A percentile compares a stretch with the other conserved stretches of the same genome.
Evolutionary conservation across 1,140 invertebrate genomes (phyloP).

Genomic region (Araneus ventricosus): DNA sequence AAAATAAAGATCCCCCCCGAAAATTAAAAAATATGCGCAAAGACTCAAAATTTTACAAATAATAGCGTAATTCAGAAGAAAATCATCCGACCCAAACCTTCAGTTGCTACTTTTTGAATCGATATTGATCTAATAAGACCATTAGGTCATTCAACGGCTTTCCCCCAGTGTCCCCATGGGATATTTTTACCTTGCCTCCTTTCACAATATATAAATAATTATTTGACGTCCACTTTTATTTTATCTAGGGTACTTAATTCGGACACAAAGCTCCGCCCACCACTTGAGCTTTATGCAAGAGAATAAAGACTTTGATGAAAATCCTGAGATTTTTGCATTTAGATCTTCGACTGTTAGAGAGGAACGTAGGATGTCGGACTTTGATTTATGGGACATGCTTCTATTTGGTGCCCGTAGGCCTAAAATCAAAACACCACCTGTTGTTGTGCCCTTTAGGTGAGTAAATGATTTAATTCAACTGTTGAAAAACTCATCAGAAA

Average conservation of each 20-base stretch:
- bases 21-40: too few species aligned
- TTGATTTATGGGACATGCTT: slow-evolving; percentile 67
- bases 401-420: slow-evolving; percentile 37
- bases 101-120: background rate
- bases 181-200: slow-evolving; percentile 4
- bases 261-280: background rate
- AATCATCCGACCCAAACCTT: too few species aligned
- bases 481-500: background rate
- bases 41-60: too few species aligned
- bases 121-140: background rate
- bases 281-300: slow-evolving; percentile 18
- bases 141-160: background rate
- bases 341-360: slow-evolving; percentile 5
- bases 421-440: slow-evolving; percentile 61
- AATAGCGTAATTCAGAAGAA: too few species aligned
- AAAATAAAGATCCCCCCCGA: too few species aligned
- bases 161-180: background rate
- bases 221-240: slow-evolving; percentile 23
- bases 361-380: slow-evolving; percentile 50
- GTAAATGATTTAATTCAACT: background rate
- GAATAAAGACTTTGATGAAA: slow-evolving; percentile 26
- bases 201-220: background rate
- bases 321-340: slow-evolving; percentile 8
- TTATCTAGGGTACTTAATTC: slow-evolving; percentile 6
- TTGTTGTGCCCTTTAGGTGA: slow-evolving; percentile 46